A percentile compares a stretch with the other conserved stretches of the same genome.
Evolutionary conservation across 2,113 vertebrate species (phyloP).

Genomic region (Dromiciops gliroides): DNA sequence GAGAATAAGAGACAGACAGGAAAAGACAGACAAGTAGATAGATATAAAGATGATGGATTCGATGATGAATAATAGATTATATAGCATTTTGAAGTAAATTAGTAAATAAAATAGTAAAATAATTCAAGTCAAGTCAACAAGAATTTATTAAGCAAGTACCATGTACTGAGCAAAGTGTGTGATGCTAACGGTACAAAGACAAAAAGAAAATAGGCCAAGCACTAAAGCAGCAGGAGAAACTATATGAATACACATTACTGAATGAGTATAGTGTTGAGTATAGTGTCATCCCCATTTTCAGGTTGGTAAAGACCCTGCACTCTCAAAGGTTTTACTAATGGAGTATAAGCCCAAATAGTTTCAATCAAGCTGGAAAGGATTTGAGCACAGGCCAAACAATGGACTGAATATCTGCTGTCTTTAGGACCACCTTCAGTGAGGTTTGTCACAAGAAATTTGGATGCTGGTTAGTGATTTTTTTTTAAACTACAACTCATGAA

Average conservation of each 20-base stretch:
- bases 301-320: neutral
- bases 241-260: neutral
- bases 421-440: neutral
- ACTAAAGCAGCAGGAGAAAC: neutral
- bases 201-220: neutral
- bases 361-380: neutral
- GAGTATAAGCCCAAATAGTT: neutral
- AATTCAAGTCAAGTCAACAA: neutral
- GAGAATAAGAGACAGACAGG: neutral
- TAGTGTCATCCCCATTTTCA: neutral
- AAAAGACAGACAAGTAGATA: neutral
- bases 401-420: neutral
- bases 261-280: neutral
- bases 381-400: neutral
- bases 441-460: neutral
- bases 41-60: neutral
- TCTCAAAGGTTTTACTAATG: neutral
- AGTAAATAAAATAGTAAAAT: neutral
- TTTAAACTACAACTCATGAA: neutral
- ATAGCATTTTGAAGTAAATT: neutral
- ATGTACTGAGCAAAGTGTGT: neutral
- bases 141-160: too few relatives aligned
- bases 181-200: neutral
- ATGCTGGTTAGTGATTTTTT: neutral
- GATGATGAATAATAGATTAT: neutral